A percentile compares a stretch with the other conserved stretches of the same genome.
These are phyloP conservation scores for Henicopernis longicauda DNA, from an alignment of 2,113 vertebrate species.

Conservation along the genomic window DNA sequence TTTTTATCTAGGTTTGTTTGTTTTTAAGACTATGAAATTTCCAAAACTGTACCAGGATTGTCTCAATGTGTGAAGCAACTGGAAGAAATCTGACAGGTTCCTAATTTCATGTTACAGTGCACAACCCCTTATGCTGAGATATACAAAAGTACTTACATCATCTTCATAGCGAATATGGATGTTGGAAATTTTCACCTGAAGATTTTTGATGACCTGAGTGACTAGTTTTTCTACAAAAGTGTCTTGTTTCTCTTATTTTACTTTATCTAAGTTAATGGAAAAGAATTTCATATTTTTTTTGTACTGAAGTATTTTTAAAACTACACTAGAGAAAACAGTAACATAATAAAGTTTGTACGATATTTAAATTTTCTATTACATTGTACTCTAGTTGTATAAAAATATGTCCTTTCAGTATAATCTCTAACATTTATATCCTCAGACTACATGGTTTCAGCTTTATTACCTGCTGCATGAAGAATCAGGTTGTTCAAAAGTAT, in stretches of 20 bases:
- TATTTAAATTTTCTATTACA: background rate
- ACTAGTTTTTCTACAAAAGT: constrained; percentile 94
- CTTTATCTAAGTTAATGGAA: constrained; percentile 78
- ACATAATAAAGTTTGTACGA: background rate
- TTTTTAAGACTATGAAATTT: background rate
- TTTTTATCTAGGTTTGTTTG: background rate
- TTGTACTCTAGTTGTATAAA: background rate
- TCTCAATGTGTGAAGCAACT: background rate
- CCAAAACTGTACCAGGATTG: background rate
- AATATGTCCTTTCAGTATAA: background rate
- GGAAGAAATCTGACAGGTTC: background rate
- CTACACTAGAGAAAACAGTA: background rate
- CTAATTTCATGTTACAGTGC: background rate
- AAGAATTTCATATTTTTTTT: constrained; percentile 10
- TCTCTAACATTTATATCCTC: background rate
- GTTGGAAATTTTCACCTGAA: constrained; percentile 95
- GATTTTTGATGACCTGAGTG: constrained; percentile 98
- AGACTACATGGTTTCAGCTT: background rate
- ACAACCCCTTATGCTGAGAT: background rate
- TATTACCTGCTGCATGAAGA: background rate
- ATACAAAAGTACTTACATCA: constrained; percentile 83
- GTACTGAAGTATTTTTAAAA: background rate
- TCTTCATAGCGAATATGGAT: constrained; percentile 97
- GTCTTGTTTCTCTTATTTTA: constrained; percentile 84
- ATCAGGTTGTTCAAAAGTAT: background rate